A percentile compares a stretch with the other conserved stretches of the same genome.
These are phyloP conservation scores for Thelaira solivaga DNA, from an alignment of 2,888 invertebrate species.

Conservation along the genomic window DNA sequence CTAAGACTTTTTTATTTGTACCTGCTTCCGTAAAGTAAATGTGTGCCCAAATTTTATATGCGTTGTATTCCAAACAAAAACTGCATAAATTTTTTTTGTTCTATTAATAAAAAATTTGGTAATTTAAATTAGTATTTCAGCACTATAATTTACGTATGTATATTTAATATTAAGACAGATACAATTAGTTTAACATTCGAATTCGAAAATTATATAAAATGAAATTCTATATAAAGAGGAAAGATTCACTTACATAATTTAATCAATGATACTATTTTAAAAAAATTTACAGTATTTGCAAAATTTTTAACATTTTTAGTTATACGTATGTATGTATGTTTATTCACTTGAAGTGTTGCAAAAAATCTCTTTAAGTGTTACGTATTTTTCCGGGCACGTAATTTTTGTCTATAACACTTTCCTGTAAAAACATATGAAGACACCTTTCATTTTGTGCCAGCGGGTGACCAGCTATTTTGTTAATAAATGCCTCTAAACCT, in stretches of 20 bases:
- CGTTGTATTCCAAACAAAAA: too few relatives aligned
- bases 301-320: conserved; percentile 31
- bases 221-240: conserved; percentile 43
- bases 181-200: conserved; percentile 55
- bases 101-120: too few relatives aligned
- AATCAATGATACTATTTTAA: conserved; percentile 12
- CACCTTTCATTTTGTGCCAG: conserved; percentile 99
- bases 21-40: too few relatives aligned
- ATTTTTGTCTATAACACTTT: conserved; percentile 97
- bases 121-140: conserved; percentile 3
- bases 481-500: conserved; percentile 98
- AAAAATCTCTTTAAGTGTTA: conserved; percentile 86
- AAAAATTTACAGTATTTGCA: not conserved
- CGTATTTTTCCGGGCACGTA: conserved; percentile 99
- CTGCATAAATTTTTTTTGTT: too few relatives aligned
- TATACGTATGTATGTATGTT: not conserved
- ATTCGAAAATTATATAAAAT: conserved; percentile 63
- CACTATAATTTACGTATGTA: conserved; percentile 45
- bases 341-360: not conserved
- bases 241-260: conserved; percentile 34
- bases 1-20: too few relatives aligned
- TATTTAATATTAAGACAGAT: conserved; percentile 50
- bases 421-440: conserved; percentile 99
- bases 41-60: too few relatives aligned
- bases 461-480: conserved; percentile 99